Evolutionary conservation across 2,888 invertebrate species (phyloP).

Genomic region (Heliconius hortense): DNA sequence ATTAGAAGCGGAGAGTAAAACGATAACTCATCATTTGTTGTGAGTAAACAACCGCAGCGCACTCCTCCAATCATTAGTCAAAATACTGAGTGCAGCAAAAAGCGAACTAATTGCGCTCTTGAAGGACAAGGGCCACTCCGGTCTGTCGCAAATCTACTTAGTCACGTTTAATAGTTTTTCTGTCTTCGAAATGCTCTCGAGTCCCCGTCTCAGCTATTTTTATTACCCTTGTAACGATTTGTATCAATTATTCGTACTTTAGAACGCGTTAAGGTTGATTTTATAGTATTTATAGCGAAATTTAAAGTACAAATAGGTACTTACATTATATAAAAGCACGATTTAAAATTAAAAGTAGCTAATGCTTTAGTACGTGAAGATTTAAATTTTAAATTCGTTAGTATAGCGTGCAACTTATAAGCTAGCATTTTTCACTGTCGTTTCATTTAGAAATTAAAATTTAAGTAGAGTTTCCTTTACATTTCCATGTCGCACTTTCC

Average conservation of each 20-base stretch:
- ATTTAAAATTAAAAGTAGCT: constrained; percentile 24
- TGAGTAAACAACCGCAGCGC: constrained; percentile 70
- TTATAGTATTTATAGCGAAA: constrained; percentile 12
- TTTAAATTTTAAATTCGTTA: constrained; percentile 28
- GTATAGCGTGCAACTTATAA: constrained; percentile 25
- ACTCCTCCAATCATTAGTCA: constrained; percentile 75
- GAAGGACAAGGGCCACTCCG: constrained; percentile 75
- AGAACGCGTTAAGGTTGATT: constrained; percentile 32
- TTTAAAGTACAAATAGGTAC: neutral
- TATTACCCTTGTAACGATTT: constrained; percentile 50
- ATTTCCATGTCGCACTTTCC: constrained; percentile 54
- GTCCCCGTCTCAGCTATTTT: constrained; percentile 45
- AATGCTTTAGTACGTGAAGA: constrained; percentile 18
- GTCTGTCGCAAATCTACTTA: constrained; percentile 75
- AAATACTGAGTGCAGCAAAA: constrained; percentile 76
- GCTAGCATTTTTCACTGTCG: constrained; percentile 47
- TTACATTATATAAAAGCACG: constrained; percentile 11
- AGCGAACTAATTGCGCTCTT: constrained; percentile 77
- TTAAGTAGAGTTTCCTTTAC: constrained; percentile 62
- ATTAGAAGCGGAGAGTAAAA: constrained; percentile 36
- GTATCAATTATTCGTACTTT: constrained; percentile 47
- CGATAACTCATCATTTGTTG: constrained; percentile 74
- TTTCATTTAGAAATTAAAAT: constrained; percentile 68
- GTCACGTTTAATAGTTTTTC: constrained; percentile 77
- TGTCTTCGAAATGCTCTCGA: constrained; percentile 56